phyloP scores from a whole-genome alignment of 2,888 invertebrate species.

The Saturnia japonica region DNA sequence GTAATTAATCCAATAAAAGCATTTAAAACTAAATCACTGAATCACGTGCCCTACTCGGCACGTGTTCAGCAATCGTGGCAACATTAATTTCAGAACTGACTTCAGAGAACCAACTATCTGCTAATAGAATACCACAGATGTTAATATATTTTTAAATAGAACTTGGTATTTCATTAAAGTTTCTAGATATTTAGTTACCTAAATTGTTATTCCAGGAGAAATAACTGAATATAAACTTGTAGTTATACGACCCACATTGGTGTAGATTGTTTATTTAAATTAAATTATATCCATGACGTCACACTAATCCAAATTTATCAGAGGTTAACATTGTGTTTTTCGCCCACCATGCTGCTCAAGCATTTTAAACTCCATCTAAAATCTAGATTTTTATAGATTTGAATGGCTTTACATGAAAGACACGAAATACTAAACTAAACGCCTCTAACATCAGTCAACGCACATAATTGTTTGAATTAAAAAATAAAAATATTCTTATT shows the following conservation, averaged over 20 bases:
- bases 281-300: slow-evolving; percentile 13
- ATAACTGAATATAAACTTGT: background rate
- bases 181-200: background rate
- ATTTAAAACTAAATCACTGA: background rate
- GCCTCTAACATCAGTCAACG: background rate
- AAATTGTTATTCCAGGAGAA: background rate
- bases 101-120: background rate
- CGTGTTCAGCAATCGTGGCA: background rate
- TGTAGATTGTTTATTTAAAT: slow-evolving; percentile 9
- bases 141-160: slow-evolving; percentile 10
- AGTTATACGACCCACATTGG: background rate
- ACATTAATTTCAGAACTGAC: slow-evolving; percentile 1
- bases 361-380: slow-evolving; percentile 7
- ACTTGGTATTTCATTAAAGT: background rate
- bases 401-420: background rate
- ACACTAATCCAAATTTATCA: slow-evolving; percentile 9
- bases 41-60: slow-evolving; percentile 6
- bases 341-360: background rate
- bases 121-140: background rate
- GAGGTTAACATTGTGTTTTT: slow-evolving; percentile 11
- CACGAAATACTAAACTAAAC: background rate
- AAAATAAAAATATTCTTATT: background rate
- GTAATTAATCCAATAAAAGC: slow-evolving; percentile 7
- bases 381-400: slow-evolving; percentile 7
- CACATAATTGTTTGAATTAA: background rate